These are phyloP conservation scores for Amphipyra tragopoginis DNA, from an alignment of 2,888 invertebrate species.

Conservation along the genomic window DNA sequence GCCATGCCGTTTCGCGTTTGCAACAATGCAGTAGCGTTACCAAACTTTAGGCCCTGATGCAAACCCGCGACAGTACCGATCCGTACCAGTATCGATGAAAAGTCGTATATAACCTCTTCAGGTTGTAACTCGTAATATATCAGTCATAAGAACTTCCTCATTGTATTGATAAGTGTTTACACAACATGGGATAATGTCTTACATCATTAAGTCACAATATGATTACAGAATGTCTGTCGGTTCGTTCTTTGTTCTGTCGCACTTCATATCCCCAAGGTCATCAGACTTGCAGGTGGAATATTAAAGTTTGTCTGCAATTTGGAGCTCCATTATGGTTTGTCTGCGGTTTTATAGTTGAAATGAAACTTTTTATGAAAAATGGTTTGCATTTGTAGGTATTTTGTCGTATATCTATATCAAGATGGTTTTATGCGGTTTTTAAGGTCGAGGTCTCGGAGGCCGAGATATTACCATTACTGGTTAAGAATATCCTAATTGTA, in stretches of 20 bases:
- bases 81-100: not conserved
- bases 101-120: constrained; percentile 1
- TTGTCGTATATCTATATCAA: constrained; percentile 19
- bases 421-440: constrained; percentile 8
- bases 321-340: constrained; percentile 28
- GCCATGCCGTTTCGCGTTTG: too few species aligned
- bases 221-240: constrained; percentile 17
- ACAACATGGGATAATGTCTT: constrained; percentile 25
- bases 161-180: constrained; percentile 36
- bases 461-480: not conserved
- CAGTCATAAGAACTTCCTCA: constrained; percentile 46
- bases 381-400: constrained; percentile 24
- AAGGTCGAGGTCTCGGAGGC: constrained; percentile 4
- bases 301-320: constrained; percentile 46
- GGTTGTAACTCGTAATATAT: constrained; percentile 25
- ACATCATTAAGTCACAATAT: constrained; percentile 30
- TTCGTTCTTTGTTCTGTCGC: constrained; percentile 25
- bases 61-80: not conserved
- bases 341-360: constrained; percentile 39
- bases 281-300: constrained; percentile 35
- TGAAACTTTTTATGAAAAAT: constrained; percentile 40
- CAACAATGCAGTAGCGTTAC: not conserved
- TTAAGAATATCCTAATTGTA: not conserved
- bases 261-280: constrained; percentile 46
- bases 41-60: not conserved